These are phyloP conservation scores for Drosophila micromelanica DNA, from an alignment of 1,140 invertebrate species.

Conservation along the genomic window DNA sequence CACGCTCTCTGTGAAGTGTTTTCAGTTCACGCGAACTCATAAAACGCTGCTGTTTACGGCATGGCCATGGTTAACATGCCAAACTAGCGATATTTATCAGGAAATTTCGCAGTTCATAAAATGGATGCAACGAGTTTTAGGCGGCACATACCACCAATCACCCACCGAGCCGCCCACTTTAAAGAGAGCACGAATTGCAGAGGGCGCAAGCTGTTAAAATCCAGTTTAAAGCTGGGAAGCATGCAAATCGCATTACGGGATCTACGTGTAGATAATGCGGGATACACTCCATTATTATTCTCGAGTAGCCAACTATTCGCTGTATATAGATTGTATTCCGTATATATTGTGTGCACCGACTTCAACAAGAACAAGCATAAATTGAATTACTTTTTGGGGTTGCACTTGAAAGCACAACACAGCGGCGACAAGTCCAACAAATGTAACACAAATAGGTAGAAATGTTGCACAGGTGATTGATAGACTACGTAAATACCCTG, in stretches of 20 bases:
- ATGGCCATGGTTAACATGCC: conserved; percentile 11
- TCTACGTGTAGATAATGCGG: not conserved
- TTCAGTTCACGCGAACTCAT: conserved; percentile 3
- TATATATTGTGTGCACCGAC: not conserved
- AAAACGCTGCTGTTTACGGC: conserved; percentile 36
- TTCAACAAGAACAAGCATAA: conserved; percentile 44
- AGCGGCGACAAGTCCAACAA: conserved; percentile 22
- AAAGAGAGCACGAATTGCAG: conserved; percentile 8
- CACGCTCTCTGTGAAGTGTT: not conserved
- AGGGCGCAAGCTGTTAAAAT: conserved; percentile 24
- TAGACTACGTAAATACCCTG: conserved; percentile 5
- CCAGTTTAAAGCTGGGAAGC: conserved; percentile 30
- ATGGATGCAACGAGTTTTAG: conserved; percentile 16
- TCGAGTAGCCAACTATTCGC: conserved; percentile 20
- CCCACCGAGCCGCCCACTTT: conserved; percentile 5
- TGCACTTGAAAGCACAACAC: conserved; percentile 28
- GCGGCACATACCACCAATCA: no score
- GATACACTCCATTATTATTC: conserved; percentile 8
- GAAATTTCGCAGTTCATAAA: conserved; percentile 42
- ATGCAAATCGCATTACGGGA: conserved; percentile 43
- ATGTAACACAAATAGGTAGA: conserved; percentile 32
- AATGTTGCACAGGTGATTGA: not conserved
- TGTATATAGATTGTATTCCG: conserved; percentile 8
- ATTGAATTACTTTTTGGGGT: conserved; percentile 57
- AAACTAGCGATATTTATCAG: conserved; percentile 20